Evolutionary conservation across 1,140 invertebrate species (phyloP), one percentile per base, ranked within the genome.

Genomic region (Penaeus japonicus): DNA sequence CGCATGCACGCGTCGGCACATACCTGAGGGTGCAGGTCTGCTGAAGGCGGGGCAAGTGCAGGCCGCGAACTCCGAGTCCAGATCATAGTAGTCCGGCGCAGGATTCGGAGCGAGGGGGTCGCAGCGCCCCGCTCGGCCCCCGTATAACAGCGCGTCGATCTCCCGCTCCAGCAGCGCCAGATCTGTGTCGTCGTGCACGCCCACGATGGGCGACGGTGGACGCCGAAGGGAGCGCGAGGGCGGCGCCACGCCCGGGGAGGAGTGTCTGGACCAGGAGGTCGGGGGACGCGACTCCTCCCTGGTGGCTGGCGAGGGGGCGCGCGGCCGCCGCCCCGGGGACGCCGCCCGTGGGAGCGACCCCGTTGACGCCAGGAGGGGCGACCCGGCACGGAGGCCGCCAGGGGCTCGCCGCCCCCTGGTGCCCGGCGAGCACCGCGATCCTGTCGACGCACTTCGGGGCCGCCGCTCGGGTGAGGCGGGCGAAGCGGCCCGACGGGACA

Each of bases 101-200:
- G 86, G 79, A 3, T 62, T 79, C 27, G 86, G 54, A 2, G 79
- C 86, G 47, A 88, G 65, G 17, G 79, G 78, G 54, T 89, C 87
- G n/a, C n/a, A 70, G 62, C 30, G 62, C 62, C n/a, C n/a, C 77
- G n/a, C 47, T 24, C 32, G 77, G 2, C 77, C 85, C 30, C 92
- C 92, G 87, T 92, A 92, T 22, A 92, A 83, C 20, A 92, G 89
- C 2, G 91, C 91, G 88, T 93, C 92, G 27, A 93, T 92, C 80
- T 92, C 92, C 85, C 91, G 92, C 83, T 93, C 92, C 27, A 92
- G 75, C 27, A 91, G 73, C n/a, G 91, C 90, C 59, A 90, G 82
- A 30, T 90, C 89, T 3, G 79, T 83, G 79, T 85, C 87, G 53
- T 80, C 73, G 78, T 79, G 78, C 82, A 62, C 86, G 35, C 70